Evolutionary conservation across 2,113 vertebrate genomes (phyloP).

Genomic region (Stegostoma tigrinum): DNA sequence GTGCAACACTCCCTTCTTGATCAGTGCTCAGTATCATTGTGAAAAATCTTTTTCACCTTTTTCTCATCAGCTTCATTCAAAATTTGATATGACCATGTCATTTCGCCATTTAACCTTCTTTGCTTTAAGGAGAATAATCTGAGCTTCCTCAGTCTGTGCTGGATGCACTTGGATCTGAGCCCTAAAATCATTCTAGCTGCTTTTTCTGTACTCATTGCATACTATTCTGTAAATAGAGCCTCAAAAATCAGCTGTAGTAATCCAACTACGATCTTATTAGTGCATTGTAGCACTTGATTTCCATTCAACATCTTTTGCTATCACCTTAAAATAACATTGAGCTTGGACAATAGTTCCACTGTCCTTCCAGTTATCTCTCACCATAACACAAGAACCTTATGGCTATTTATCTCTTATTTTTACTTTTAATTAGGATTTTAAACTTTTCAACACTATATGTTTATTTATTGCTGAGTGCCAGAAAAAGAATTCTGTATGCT

Average conservation of each 20-base stretch:
- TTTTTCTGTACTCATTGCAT: not conserved
- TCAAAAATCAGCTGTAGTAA: not conserved
- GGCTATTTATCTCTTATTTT: not conserved
- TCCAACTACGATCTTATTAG: not conserved
- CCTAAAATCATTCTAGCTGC: not conserved
- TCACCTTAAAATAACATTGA: not conserved
- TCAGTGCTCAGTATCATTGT: not conserved
- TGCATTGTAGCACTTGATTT: not conserved
- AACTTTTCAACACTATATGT: not conserved
- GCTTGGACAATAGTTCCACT: not conserved
- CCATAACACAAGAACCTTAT: not conserved
- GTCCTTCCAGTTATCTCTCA: not conserved
- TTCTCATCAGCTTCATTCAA: not conserved
- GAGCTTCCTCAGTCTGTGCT: not conserved
- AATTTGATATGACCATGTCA: not conserved
- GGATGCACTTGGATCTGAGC: not conserved
- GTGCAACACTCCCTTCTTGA: not conserved
- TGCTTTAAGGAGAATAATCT: slow-evolving; percentile 18
- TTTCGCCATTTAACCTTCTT: not conserved
- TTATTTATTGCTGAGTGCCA: not conserved
- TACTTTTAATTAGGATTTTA: not conserved
- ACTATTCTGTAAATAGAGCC: not conserved
- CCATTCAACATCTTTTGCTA: not conserved
- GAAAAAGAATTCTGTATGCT: not conserved
- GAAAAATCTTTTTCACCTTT: not conserved